phyloP scores from a whole-genome alignment of 2,113 vertebrate genomes.

The Megalops atlanticus region DNA sequence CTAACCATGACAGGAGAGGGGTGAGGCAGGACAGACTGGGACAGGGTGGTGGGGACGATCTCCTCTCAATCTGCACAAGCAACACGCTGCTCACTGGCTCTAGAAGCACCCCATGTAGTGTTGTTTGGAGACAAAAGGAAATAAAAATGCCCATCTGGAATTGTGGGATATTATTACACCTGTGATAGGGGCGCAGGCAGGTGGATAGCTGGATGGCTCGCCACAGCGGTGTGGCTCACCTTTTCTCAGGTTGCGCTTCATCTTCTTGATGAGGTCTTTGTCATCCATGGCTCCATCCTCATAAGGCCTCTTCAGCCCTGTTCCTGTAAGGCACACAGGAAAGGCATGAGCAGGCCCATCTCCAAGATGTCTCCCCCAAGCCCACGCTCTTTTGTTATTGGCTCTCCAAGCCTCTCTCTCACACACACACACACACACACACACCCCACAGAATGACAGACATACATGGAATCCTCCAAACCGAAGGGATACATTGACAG shows the following conservation, averaged over 20 bases:
- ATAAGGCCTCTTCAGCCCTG: conserved; percentile 91
- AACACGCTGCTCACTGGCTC: neutral
- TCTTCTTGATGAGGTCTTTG: conserved; percentile 98
- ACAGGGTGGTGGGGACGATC: neutral
- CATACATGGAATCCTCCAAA: neutral
- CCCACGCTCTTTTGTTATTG: neutral
- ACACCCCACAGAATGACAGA: neutral
- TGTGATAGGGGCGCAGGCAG: conserved; percentile 44
- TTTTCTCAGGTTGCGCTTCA: conserved; percentile 97
- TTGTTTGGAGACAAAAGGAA: conserved; percentile 15
- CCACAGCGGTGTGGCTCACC: conserved; percentile 67
- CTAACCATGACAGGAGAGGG: neutral
- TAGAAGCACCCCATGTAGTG: neutral
- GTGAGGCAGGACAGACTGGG: neutral
- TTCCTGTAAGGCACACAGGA: conserved; percentile 54
- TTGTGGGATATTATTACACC: conserved; percentile 41
- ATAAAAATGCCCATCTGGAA: neutral
- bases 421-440: neutral
- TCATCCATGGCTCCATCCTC: conserved; percentile 90
- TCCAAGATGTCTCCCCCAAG: neutral
- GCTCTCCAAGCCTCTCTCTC: neutral
- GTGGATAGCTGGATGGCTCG: conserved; percentile 47
- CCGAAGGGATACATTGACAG: neutral
- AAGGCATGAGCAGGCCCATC: neutral
- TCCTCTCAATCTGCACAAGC: neutral